Conservation (phyloP, 1,140 invertebrate genomes). For the Gryon sp. region DNA sequence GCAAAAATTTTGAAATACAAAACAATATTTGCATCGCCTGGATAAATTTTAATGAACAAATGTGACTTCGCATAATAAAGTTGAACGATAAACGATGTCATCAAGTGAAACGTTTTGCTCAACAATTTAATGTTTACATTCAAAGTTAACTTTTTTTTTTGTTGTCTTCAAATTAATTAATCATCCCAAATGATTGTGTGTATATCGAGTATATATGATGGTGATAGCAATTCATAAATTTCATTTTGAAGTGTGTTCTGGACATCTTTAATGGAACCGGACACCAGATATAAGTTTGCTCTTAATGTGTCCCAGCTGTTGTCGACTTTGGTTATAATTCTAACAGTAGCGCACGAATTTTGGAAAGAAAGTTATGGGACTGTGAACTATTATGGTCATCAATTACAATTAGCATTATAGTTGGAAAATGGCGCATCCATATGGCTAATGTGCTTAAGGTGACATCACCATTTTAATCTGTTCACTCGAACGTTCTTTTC, state of each 20-base stretch:
- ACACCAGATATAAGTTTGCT: slow-evolving; percentile 69
- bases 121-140: too few species aligned
- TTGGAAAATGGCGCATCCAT: slow-evolving; percentile 69
- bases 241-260: too few species aligned
- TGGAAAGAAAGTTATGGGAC: slow-evolving; percentile 69
- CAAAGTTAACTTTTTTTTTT: slow-evolving; percentile 14
- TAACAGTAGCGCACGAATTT: slow-evolving; percentile 68
- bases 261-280: slow-evolving; percentile 62
- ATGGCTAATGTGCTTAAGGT: slow-evolving; percentile 72
- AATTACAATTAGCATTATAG: slow-evolving; percentile 77
- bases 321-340: slow-evolving; percentile 51
- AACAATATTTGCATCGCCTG: slow-evolving; percentile 49
- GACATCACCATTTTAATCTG: slow-evolving; percentile 68
- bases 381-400: slow-evolving; percentile 69
- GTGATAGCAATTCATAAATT: too few species aligned
- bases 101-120: too few species aligned
- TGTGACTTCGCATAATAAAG: slow-evolving; percentile 48
- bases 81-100: background rate
- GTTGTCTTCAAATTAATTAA: too few species aligned
- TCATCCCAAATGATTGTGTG: too few species aligned
- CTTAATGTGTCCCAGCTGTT: slow-evolving; percentile 71
- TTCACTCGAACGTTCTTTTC: slow-evolving; percentile 26
- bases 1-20: slow-evolving; percentile 59
- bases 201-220: too few species aligned
- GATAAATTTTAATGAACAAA: slow-evolving; percentile 44